Conservation (phyloP, 2,888 invertebrate species). For the Tiliacea citrago region DNA sequence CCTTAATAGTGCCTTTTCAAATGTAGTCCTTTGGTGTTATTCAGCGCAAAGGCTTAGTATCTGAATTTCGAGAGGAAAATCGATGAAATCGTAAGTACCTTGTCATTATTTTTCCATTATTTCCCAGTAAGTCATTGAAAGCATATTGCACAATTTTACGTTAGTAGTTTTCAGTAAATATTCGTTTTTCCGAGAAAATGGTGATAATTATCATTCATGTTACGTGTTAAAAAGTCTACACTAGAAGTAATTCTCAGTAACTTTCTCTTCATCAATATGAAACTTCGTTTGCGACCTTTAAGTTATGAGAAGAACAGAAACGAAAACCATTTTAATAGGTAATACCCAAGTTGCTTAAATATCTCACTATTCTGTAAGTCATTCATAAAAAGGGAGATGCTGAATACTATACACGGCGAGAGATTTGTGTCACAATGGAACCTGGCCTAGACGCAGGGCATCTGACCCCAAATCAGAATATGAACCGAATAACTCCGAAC, state of each 20-base stretch:
- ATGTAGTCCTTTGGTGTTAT: conserved; percentile 89
- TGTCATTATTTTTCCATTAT: conserved; percentile 42
- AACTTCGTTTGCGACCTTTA: conserved; percentile 46
- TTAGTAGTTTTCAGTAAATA: conserved; percentile 44
- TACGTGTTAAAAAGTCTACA: conserved; percentile 9
- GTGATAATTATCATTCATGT: conserved; percentile 5
- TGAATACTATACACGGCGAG: conserved; percentile 21
- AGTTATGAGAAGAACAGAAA: conserved; percentile 24
- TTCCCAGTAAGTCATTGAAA: conserved; percentile 58
- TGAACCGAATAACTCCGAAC: conserved; percentile 73
- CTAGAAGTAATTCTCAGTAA: conserved; percentile 27
- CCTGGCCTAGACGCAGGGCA: conserved; percentile 78
- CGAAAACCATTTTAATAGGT: conserved; percentile 18
- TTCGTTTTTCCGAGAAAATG: conserved; percentile 52
- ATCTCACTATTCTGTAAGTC: conserved; percentile 1
- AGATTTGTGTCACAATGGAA: conserved; percentile 57
- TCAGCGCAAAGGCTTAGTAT: conserved; percentile 80
- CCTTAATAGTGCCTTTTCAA: conserved; percentile 88
- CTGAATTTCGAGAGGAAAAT: conserved; percentile 86
- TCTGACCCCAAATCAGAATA: conserved; percentile 83
- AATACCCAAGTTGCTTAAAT: background rate
- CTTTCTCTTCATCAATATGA: conserved; percentile 67
- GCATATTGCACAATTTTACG: conserved; percentile 78
- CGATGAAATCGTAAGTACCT: conserved; percentile 87
- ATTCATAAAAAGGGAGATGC: conserved; percentile 35